phyloP scores from a whole-genome alignment of 2,113 vertebrate genomes.

The Trogon melanurus region DNA sequence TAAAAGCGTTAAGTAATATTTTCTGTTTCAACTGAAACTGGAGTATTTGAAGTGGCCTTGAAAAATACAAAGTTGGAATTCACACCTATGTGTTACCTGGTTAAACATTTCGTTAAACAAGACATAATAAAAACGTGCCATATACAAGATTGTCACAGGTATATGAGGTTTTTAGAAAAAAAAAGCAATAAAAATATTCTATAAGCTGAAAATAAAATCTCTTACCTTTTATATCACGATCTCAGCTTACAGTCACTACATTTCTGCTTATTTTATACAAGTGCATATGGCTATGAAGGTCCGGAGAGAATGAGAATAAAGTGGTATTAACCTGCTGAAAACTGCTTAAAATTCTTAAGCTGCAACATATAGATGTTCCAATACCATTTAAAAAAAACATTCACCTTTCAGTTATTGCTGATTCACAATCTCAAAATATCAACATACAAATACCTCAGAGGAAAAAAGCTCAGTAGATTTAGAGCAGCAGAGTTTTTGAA shows the following conservation, averaged over 20 bases:
- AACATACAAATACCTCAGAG: slow-evolving; percentile 50
- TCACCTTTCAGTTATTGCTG: slow-evolving; percentile 73
- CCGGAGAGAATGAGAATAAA: slow-evolving; percentile 82
- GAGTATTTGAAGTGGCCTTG: neutral
- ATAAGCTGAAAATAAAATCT: slow-evolving; percentile 82
- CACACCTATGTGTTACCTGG: slow-evolving; percentile 1
- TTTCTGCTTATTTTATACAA: slow-evolving; percentile 84
- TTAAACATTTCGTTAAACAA: slow-evolving; percentile 43
- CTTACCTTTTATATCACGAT: slow-evolving; percentile 81
- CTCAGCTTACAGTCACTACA: slow-evolving; percentile 83
- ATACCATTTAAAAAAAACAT: slow-evolving; percentile 77
- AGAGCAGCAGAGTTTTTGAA: slow-evolving; percentile 25
- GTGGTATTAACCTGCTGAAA: slow-evolving; percentile 81
- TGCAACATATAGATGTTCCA: slow-evolving; percentile 81
- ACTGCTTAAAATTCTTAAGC: slow-evolving; percentile 79
- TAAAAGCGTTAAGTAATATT: neutral
- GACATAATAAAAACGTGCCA: slow-evolving; percentile 24
- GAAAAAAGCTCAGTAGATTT: neutral
- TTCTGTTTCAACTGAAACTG: neutral
- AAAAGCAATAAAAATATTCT: slow-evolving; percentile 68
- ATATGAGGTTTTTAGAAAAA: slow-evolving; percentile 47
- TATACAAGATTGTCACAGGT: slow-evolving; percentile 50
- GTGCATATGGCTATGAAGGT: slow-evolving; percentile 81
- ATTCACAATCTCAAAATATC: slow-evolving; percentile 68
- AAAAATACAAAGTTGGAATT: slow-evolving; percentile 34